Conservation (phyloP, 2,888 invertebrate genomes). For the Palloptera scutellata region DNA sequence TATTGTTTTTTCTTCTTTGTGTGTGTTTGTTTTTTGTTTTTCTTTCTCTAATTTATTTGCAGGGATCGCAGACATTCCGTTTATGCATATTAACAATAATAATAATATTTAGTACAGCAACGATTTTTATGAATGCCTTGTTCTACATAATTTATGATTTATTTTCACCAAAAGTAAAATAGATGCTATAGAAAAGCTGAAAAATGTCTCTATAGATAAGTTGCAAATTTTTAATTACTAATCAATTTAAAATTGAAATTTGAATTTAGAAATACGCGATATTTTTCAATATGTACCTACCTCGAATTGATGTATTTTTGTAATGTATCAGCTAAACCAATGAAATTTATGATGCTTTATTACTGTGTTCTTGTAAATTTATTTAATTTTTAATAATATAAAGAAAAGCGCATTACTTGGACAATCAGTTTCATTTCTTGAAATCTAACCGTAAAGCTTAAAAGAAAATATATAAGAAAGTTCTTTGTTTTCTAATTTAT, state of each 20-base stretch:
- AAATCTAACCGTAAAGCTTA: background rate
- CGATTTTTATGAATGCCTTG: background rate
- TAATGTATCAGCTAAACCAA: background rate
- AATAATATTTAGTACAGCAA: conserved; percentile 5
- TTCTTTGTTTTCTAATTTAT: no score
- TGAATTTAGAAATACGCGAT: no score
- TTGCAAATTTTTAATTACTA: no score
- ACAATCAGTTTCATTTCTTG: background rate
- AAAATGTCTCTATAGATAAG: no score
- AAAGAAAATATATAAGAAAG: no score
- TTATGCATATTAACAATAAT: conserved; percentile 38
- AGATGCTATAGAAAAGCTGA: no score
- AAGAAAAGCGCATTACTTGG: conserved; percentile 5
- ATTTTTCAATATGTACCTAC: conserved; percentile 1
- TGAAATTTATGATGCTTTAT: background rate
- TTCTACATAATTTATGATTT: conserved; percentile 4
- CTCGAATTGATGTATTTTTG: conserved; percentile 11
- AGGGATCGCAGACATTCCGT: conserved; percentile 45
- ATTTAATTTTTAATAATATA: conserved; percentile 14
- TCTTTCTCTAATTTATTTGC: conserved; percentile 36
- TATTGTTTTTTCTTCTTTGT: background rate
- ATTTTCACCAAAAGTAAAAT: background rate
- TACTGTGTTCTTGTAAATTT: background rate
- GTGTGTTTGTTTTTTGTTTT: conserved; percentile 12
- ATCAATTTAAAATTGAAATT: no score